These are phyloP conservation scores for Lymantria monacha DNA, from an alignment of 2,888 invertebrate species.

Conservation along the genomic window DNA sequence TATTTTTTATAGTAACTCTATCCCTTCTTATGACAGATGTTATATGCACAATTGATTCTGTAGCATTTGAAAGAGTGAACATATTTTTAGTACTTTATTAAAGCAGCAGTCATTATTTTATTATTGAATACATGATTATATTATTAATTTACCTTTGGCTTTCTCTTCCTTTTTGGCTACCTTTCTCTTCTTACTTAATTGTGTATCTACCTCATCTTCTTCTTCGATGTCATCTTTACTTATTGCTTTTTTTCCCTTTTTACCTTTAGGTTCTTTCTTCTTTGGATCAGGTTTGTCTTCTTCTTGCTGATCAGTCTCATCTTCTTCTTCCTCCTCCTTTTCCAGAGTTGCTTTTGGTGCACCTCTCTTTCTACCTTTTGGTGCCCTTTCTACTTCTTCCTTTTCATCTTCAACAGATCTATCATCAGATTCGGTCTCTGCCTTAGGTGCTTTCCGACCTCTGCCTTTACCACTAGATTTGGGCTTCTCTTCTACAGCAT, in stretches of 20 bases:
- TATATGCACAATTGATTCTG: too few relatives aligned
- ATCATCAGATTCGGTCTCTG: constrained; percentile 34
- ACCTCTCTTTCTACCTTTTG: constrained; percentile 41
- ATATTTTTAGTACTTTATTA: too few relatives aligned
- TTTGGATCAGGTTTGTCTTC: constrained; percentile 54
- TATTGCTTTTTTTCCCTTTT: constrained; percentile 58
- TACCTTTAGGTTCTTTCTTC: constrained; percentile 60
- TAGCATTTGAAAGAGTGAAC: too few relatives aligned
- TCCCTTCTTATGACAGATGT: too few relatives aligned
- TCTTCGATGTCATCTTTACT: constrained; percentile 55
- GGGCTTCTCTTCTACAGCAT: constrained; percentile 50
- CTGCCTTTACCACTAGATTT: constrained; percentile 52
- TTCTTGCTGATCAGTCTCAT: constrained; percentile 32
- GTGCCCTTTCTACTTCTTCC: constrained; percentile 40
- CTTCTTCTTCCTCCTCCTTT: constrained; percentile 44
- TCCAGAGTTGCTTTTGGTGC: constrained; percentile 43
- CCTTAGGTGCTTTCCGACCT: constrained; percentile 56
- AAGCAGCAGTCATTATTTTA: too few relatives aligned
- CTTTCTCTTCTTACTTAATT: constrained; percentile 52
- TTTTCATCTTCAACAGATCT: constrained; percentile 53
- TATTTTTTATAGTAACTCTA: too few relatives aligned
- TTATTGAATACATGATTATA: too few relatives aligned
- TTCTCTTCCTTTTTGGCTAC: constrained; percentile 58
- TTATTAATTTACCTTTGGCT: constrained; percentile 44
- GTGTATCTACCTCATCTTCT: constrained; percentile 41